phyloP scores from a whole-genome alignment of 2,888 invertebrate species.

The Epiblema foenella region DNA sequence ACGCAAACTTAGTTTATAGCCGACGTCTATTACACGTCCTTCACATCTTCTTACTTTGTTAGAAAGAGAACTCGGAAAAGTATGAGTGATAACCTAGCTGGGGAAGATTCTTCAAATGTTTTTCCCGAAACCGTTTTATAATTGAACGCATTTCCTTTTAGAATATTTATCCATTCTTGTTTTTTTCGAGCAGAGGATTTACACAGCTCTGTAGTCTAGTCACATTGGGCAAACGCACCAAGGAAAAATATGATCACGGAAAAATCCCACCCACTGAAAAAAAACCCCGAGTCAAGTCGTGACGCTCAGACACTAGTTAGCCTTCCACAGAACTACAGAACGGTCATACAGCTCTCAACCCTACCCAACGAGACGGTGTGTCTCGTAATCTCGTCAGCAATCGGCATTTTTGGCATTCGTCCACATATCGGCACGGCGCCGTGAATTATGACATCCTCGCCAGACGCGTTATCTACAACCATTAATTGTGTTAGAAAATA shows the following conservation, averaged over 20 bases:
- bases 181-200: too few relatives aligned
- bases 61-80: background rate
- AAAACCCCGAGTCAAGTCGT: background rate
- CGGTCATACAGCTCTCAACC: background rate
- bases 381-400: conserved; percentile 58
- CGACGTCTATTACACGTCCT: background rate
- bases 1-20: too few relatives aligned
- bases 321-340: background rate
- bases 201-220: too few relatives aligned
- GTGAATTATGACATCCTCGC: conserved; percentile 37
- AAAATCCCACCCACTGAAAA: background rate
- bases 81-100: background rate
- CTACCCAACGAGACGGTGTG: conserved; percentile 59
- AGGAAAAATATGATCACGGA: too few relatives aligned
- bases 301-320: too few relatives aligned
- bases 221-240: too few relatives aligned
- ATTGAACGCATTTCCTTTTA: too few relatives aligned
- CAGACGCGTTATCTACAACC: conserved; percentile 32
- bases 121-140: too few relatives aligned
- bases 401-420: conserved; percentile 57
- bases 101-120: background rate
- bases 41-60: background rate
- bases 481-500: conserved; percentile 32
- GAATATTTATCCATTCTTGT: too few relatives aligned
- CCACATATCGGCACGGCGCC: conserved; percentile 44